Percentiles rank a stretch among this genome's conserved stretches.
Conservation (phyloP, 2,888 invertebrate species). For the Eupithecia subumbrata region DNA sequence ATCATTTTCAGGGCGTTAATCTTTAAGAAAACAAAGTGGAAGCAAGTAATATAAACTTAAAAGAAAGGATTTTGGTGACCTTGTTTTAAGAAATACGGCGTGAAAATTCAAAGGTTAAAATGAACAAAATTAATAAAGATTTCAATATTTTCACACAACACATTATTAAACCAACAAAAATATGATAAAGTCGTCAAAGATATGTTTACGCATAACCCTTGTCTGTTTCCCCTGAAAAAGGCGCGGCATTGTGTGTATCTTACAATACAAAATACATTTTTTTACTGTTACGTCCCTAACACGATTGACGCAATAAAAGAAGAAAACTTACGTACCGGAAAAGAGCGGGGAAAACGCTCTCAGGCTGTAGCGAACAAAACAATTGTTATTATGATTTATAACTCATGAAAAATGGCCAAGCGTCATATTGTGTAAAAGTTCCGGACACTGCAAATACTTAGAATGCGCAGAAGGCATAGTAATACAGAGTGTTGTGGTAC, state of each 20-base stretch:
- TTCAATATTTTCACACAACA: not conserved
- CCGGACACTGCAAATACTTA: not conserved
- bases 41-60: not conserved
- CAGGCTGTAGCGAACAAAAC: not conserved
- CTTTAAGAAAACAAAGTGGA: not conserved
- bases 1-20: not conserved
- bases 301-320: not conserved
- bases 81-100: not conserved
- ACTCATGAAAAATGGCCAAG: not conserved
- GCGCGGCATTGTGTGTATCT: not conserved
- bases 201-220: not conserved
- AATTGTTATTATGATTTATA: not conserved
- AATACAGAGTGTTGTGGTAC: no score
- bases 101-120: no score
- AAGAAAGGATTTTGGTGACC: not conserved
- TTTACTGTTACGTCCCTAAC: constrained; percentile 1
- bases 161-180: not conserved
- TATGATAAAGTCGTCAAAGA: not conserved
- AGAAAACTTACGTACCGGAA: constrained; percentile 1
- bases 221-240: not conserved
- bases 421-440: constrained; percentile 2
- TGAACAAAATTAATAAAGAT: not conserved
- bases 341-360: not conserved
- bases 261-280: not conserved
- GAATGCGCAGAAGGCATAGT: no score